Evolutionary conservation across 2,888 invertebrate genomes (phyloP).

Genomic region (Rhagonycha fulva): DNA sequence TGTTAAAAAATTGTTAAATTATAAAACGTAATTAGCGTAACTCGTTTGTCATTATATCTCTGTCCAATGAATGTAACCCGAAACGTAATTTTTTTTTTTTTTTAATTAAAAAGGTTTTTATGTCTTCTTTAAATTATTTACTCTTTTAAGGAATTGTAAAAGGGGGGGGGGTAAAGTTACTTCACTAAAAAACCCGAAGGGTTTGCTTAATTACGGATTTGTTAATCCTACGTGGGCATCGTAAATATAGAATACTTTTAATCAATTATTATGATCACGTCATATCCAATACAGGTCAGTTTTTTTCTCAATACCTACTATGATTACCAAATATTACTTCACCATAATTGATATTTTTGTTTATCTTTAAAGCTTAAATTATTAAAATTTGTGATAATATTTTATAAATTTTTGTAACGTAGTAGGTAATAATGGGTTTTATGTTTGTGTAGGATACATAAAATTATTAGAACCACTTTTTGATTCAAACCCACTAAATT

Average conservation of each 20-base stretch:
- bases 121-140: too few species aligned
- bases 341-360: background rate
- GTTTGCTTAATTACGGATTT: background rate
- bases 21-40: background rate
- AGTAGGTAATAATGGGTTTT: background rate
- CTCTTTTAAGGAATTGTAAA: too few species aligned
- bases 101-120: too few species aligned
- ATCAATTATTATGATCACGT: background rate
- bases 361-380: background rate
- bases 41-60: background rate
- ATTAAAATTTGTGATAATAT: background rate
- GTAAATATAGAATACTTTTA: background rate
- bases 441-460: background rate
- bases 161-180: too few species aligned
- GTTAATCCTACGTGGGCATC: background rate
- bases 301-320: background rate
- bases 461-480: background rate
- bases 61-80: background rate
- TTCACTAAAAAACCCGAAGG: too few species aligned
- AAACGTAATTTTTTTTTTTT: background rate
- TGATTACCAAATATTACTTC: background rate
- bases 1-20: background rate
- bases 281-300: background rate
- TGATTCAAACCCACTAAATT: background rate
- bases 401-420: background rate